phyloP scores from a whole-genome alignment of 2,113 vertebrate genomes.

The Corythoichthys haematopterus region DNA sequence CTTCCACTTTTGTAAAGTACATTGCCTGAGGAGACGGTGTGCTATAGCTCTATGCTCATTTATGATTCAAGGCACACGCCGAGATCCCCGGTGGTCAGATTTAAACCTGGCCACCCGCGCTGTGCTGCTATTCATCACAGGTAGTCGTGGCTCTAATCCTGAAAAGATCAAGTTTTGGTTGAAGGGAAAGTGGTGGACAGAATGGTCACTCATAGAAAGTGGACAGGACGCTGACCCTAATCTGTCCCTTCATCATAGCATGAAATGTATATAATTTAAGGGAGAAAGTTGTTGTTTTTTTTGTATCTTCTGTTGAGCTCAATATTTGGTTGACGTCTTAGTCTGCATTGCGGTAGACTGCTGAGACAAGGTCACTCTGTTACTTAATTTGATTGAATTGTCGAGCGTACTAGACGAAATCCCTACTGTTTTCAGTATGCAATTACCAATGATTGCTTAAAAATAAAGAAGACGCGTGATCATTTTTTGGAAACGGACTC shows the following conservation, averaged over 20 bases:
- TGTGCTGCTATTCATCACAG: constrained; percentile 1
- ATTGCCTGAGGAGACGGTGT: not conserved
- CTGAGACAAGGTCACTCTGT: constrained; percentile 48
- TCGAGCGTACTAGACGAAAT: constrained; percentile 8
- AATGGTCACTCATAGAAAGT: constrained; percentile 9
- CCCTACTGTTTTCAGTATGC: not conserved
- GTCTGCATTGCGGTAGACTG: constrained; percentile 48
- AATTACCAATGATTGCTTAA: not conserved
- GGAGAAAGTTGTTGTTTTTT: not conserved
- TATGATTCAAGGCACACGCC: not conserved
- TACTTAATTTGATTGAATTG: constrained; percentile 31
- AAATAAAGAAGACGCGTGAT: not conserved
- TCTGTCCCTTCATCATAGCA: not conserved
- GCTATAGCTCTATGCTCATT: not conserved
- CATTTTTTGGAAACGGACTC: not conserved
- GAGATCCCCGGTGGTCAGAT: constrained; percentile 8
- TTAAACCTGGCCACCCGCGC: constrained; percentile 10
- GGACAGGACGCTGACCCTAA: not conserved
- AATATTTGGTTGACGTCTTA: constrained; percentile 31
- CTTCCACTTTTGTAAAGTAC: not conserved
- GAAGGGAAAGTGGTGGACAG: constrained; percentile 2
- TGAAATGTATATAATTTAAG: not conserved
- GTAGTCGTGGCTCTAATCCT: constrained; percentile 6
- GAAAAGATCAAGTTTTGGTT: constrained; percentile 6
- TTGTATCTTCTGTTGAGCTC: not conserved